Evolutionary conservation across 2,888 invertebrate genomes (phyloP), one percentile per base, ranked within the genome.

Genomic region (Fissipunctia ypsillon): DNA sequence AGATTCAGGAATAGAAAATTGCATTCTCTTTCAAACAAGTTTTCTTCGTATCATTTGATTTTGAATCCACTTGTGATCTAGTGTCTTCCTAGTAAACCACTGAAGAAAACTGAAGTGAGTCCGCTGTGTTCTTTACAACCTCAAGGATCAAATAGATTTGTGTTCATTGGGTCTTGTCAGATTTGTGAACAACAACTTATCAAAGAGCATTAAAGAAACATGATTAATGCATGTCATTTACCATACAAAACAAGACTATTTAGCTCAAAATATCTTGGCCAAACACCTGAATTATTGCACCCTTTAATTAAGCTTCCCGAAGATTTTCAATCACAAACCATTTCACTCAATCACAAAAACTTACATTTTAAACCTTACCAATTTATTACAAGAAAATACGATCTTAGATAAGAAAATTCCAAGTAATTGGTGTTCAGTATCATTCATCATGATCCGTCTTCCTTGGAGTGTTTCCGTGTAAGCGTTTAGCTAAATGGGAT

Each of bases 381-480:
- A 75, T 80, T 64, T 76, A 81, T 71, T 35, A 79, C 56, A 69
- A 50, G 67, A 66, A 74, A 67, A 76, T 71, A 73, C 50, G 60
- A 67, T 79, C 73, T 76, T 41, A 78, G 71, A 78, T 80, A 81
- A 85, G 84, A 84, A 88, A 83, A 67, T 86, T 86, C 87, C 68
- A 82, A 86, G 88, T 88, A 88, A 89, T 88, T 88, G 88, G 82
- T 73, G 76, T 78, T 73, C 50, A 43, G 76, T 76, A 84, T 81
- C 83, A 84, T 89, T 88, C 80, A 88, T 89, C 89, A 88, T 86
- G 86, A 89, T 89, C 89, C 89, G 83, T 89, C 89, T 88, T 89
- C 73, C 67, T 68, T 63, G 72, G 75, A 84, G 81, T 80, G 84
- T 78, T 84, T 78, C 80, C 78, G 78, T 81, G 80, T 83, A 71